Evolutionary conservation across 2,113 vertebrate genomes (phyloP).

Genomic region (Rutilus rutilus): DNA sequence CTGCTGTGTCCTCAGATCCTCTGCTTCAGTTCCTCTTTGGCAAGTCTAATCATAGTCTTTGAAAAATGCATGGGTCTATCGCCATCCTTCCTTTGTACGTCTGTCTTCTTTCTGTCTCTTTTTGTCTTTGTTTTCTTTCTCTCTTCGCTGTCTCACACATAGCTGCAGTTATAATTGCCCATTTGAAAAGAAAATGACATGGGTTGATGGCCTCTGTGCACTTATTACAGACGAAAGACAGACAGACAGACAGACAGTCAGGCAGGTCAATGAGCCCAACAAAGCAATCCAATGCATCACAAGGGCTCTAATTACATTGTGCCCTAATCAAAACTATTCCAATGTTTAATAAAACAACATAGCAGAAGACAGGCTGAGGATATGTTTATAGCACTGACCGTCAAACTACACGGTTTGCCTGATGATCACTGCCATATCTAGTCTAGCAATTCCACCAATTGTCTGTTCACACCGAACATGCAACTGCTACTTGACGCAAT

Average conservation of each 20-base stretch:
- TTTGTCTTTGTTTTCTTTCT: slow-evolving; percentile 17
- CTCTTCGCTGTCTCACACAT: neutral
- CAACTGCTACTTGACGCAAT: neutral
- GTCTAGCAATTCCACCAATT: neutral
- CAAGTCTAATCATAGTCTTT: slow-evolving; percentile 43
- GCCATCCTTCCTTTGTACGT: neutral
- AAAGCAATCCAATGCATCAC: slow-evolving; percentile 34
- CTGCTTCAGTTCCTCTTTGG: slow-evolving; percentile 35
- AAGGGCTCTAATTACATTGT: slow-evolving; percentile 31
- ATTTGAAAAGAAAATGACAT: slow-evolving; percentile 49
- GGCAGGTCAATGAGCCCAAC: slow-evolving; percentile 8
- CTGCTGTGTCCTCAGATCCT: slow-evolving; percentile 38
- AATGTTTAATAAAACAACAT: slow-evolving; percentile 52
- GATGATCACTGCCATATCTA: neutral
- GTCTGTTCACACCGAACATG: neutral
- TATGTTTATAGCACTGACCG: slow-evolving; percentile 19
- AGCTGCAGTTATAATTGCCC: slow-evolving; percentile 48
- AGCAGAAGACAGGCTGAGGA: neutral
- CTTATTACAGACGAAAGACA: slow-evolving; percentile 31
- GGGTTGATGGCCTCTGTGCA: slow-evolving; percentile 17
- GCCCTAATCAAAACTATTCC: slow-evolving; percentile 48
- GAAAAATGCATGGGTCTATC: slow-evolving; percentile 36
- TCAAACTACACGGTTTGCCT: neutral
- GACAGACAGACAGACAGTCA: slow-evolving; percentile 26
- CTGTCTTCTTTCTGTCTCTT: neutral